Percentiles rank a stretch among this genome's conserved stretches.
Evolutionary conservation across 2,113 vertebrate species (phyloP).

Genomic region (Atrichornis clamosus): DNA sequence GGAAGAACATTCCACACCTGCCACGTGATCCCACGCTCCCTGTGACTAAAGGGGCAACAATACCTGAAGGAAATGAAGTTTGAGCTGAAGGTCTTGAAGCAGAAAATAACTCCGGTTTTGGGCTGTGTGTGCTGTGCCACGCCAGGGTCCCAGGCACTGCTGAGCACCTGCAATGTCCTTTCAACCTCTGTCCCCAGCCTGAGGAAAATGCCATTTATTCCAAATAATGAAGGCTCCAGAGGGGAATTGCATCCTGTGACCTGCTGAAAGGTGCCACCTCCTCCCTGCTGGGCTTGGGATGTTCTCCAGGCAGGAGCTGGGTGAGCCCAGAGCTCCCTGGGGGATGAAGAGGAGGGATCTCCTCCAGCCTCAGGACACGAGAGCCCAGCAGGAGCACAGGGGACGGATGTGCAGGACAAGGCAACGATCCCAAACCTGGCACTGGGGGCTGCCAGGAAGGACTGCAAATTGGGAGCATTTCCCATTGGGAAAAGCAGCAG

Average conservation of each 20-base stretch:
- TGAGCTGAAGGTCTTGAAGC: not conserved
- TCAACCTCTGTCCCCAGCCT: not conserved
- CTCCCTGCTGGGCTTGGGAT: not conserved
- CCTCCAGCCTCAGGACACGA: fast-evolving
- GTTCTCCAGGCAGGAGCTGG: not conserved
- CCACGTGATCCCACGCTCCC: not conserved
- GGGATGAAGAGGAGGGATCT: fast-evolving
- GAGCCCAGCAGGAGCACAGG: not conserved
- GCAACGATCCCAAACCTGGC: fast-evolving
- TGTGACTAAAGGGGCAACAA: not conserved
- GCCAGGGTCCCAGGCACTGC: not conserved
- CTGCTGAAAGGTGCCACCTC: not conserved
- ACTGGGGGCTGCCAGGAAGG: not conserved
- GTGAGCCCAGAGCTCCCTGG: not conserved
- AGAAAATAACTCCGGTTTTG: not conserved
- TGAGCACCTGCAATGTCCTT: fast-evolving
- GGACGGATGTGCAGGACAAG: not conserved
- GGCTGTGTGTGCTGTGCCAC: not conserved
- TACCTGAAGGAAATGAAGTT: fast-evolving
- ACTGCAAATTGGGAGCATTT: not conserved
- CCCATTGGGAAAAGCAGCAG: not conserved
- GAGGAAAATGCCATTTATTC: not conserved
- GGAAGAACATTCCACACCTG: not conserved
- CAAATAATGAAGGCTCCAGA: not conserved
- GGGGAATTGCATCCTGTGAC: fast-evolving